Evolutionary conservation across 2,888 invertebrate genomes (phyloP), one percentile per base, ranked within the genome.

Genomic region (Tetragonisca angustula): DNA sequence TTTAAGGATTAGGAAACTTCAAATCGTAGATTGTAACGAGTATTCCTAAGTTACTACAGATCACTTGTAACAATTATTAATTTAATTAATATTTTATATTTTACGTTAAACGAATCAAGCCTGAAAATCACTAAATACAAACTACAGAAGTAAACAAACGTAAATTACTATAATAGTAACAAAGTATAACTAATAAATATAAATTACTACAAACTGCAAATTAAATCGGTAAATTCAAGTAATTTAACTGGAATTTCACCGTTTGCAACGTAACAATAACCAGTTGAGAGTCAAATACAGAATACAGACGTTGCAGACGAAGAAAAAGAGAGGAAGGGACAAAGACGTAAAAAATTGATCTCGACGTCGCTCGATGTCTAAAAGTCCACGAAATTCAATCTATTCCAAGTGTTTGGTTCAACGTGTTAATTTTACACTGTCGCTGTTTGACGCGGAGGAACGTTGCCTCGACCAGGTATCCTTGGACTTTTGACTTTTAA

Each of bases 401-500:
- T 21, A 19, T 68, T 50, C 19, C 24, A 68, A 68, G 50, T 50
- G 5, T 15, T 21, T 27, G 27, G 2, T 27, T 50, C 13, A 21
- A 68, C 17, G 4, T n/a, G 13, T 52, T 50, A 56, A 59, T 71
- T 71, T 71, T 24, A 36, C 19, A 54, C n/a, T 54, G 11, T 2
- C 32, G 24, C 1, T 15, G 24, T 52, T 54, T 5, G 52, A 43
- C 59, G 27, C 27, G 19, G n/a, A 50, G 36, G n/a, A n/a, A 24
- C 27, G 19, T n/a, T 52, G 6, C 17, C 50, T 17, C n/a, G 27
- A 2, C 15, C 5, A 49, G 15, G 15, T 49, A 64, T 43, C 49
- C 77, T 56, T 56, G 56, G 56, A 65, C 77, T 27, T 71, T 76
- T 54, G 32, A 71, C 43, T 64, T 78, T 65, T 56, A 65, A 65